phyloP scores from a whole-genome alignment of 2,888 invertebrate species.

The Campoplex capitator region DNA sequence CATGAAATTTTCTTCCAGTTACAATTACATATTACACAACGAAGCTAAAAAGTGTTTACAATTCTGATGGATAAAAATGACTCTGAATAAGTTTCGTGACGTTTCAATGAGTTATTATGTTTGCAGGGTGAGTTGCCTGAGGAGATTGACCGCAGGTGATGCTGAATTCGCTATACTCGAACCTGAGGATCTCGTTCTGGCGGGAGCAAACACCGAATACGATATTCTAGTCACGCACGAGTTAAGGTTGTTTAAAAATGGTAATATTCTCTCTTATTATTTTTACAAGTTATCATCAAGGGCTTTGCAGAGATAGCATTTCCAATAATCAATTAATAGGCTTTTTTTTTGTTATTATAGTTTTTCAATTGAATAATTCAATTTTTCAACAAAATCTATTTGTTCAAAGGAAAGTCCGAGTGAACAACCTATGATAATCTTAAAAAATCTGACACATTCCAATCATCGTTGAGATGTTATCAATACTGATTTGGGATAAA shows the following conservation, averaged over 20 bases:
- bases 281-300: background rate
- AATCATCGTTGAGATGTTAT: background rate
- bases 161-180: constrained; percentile 94
- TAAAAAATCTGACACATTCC: background rate
- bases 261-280: constrained; percentile 79
- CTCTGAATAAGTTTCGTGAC: background rate
- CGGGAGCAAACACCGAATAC: constrained; percentile 88
- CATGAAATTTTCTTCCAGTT: background rate
- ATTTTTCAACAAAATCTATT: too few relatives aligned
- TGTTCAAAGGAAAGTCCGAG: too few relatives aligned
- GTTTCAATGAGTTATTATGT: background rate
- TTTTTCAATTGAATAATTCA: too few relatives aligned
- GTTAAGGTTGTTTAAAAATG: constrained; percentile 86
- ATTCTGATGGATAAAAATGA: background rate
- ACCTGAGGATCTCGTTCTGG: constrained; percentile 92
- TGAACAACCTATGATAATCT: background rate
- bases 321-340: too few relatives aligned
- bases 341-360: too few relatives aligned
- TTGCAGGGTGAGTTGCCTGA: constrained; percentile 91
- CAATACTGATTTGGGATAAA: background rate
- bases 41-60: background rate
- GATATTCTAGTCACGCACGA: constrained; percentile 89
- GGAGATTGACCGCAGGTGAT: constrained; percentile 90
- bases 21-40: background rate
- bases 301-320: too few relatives aligned